Base-by-base conservation (phyloP, 2,797 vertebrate genomes). In the Epinephelus malabaricus region DNA sequence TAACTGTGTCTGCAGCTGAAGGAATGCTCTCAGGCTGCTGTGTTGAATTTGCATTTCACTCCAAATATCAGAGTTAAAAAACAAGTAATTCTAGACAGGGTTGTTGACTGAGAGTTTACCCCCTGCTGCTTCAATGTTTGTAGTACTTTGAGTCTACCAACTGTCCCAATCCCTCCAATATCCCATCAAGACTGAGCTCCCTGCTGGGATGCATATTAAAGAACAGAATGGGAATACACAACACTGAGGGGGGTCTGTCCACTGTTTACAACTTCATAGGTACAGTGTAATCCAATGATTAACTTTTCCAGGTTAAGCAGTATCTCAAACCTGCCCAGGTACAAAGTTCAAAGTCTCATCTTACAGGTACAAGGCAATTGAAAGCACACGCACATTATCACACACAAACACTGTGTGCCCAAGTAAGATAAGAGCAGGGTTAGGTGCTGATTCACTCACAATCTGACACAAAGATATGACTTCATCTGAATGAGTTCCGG, bases 391-490 rank as follows among this genome's bases (percentile, higher is more conserved):
- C 15, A 56, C 75, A 74, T 58, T 58, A 50, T 21, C 65, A 53
- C 50, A 13, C 65, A 40, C 53, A 21, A 40, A 1, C 67, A 54
- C 55, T 68, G 59, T 78, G 79, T 66, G 50, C 51, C 3, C 7
- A 51, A 38, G 58, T 0, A 38, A 91, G 92, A 95, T 94, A 94
- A 95, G 78, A 83, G 66, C 50, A 88, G 88, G 94, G 89, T 65
- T 87, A 85, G 90, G 93, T 62, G 47, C 85, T 93, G 92, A 94
- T 86, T 93, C 79, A 87, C 75, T 91, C 89, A 72, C 63, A 81
- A 3, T 82, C 84, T 70, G 46, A 87, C 55, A 80, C 56, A 63
- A 65, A 82, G 10, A 61, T 34, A 74, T 60, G 87, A 86, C 81
- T 68, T 71, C 61, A 75, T 5, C 47, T 50, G 5, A 67, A 40